Conservation (phyloP, 1,140 invertebrate genomes). For the Aphis craccivora region DNA sequence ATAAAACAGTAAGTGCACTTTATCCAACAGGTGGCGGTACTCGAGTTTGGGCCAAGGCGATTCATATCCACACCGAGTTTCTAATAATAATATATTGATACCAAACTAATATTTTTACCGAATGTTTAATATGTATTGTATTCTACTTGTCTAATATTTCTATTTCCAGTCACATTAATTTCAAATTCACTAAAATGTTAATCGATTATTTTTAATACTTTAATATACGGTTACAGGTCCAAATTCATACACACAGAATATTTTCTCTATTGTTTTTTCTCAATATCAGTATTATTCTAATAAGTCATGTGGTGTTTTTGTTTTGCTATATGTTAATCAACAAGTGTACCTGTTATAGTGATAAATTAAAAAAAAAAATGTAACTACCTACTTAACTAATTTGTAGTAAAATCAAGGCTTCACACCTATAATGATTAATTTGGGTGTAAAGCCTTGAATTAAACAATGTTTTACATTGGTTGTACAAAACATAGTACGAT, state of each 20-base stretch:
- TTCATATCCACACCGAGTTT: constrained; percentile 37
- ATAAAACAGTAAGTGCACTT: constrained; percentile 50
- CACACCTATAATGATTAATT: constrained; percentile 1
- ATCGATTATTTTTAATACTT: not conserved
- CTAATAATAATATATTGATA: not conserved
- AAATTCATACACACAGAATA: constrained; percentile 1
- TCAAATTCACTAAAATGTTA: not conserved
- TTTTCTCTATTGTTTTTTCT: not conserved
- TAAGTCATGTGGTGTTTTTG: not conserved
- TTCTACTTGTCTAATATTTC: not conserved
- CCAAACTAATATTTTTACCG: not conserved
- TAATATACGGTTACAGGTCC: not conserved
- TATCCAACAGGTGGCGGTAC: constrained; percentile 54
- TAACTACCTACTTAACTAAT: not conserved
- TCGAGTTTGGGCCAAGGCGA: constrained; percentile 44
- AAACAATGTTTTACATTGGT: not conserved
- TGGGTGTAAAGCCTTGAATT: not conserved
- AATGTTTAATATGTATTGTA: not conserved
- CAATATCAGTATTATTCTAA: not conserved
- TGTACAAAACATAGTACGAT: not conserved
- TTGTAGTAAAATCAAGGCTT: not conserved
- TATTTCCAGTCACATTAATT: constrained; percentile 28
- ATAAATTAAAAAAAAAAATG: not conserved
- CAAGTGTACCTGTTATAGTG: not conserved
- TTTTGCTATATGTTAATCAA: not conserved